phyloP scores from a whole-genome alignment of 2,888 invertebrate species.

The Diaphora mendica region DNA sequence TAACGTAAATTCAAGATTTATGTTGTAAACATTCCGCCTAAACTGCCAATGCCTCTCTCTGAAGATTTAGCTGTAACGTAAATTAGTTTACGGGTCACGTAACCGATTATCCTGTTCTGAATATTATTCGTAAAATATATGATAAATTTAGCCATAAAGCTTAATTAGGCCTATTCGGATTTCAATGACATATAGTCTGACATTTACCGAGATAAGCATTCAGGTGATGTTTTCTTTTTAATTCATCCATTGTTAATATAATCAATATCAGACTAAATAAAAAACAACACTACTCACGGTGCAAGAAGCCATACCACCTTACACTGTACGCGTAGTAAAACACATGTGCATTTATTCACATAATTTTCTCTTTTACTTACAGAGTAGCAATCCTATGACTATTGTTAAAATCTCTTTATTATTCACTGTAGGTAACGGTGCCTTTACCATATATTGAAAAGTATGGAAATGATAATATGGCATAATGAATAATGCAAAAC shows the following conservation, averaged over 20 bases:
- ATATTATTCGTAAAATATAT: constrained; percentile 19
- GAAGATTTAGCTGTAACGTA: constrained; percentile 29
- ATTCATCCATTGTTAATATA: not conserved
- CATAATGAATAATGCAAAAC: not conserved
- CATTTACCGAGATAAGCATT: not conserved
- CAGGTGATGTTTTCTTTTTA: not conserved
- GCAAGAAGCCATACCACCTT: not conserved
- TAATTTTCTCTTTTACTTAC: not conserved
- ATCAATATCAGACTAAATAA: not conserved
- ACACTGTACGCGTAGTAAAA: not conserved
- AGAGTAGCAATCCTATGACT: not conserved
- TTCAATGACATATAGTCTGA: not conserved
- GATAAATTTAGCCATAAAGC: not conserved
- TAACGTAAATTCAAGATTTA: not conserved
- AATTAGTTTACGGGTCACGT: constrained; percentile 36
- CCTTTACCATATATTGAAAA: not conserved
- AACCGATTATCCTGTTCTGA: constrained; percentile 21
- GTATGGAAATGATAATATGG: not conserved
- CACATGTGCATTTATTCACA: not conserved
- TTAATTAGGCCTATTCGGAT: not conserved
- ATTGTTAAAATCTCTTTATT: not conserved
- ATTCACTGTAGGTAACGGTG: not conserved
- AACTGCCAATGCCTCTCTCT: constrained; percentile 5
- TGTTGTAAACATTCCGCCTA: not conserved
- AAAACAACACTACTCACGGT: not conserved